These are phyloP conservation scores for Selenia dentaria DNA, from an alignment of 2,888 invertebrate species.

Conservation along the genomic window DNA sequence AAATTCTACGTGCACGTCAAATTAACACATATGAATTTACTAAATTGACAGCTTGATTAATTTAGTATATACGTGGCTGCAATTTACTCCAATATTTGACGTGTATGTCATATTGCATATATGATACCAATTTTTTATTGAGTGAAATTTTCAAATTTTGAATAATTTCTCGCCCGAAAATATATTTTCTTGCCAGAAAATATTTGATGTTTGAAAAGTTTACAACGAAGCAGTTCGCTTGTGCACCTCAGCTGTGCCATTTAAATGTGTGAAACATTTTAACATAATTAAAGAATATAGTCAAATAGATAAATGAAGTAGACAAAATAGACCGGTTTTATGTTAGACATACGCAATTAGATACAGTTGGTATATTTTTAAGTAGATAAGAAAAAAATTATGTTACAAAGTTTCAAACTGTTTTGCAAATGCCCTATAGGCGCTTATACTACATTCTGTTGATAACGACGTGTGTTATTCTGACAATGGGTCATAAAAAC, in stretches of 20 bases:
- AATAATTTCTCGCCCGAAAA: too few relatives aligned
- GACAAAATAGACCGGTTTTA: constrained; percentile 80
- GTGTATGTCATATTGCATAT: constrained; percentile 7
- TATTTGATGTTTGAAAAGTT: constrained; percentile 33
- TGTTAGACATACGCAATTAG: constrained; percentile 80
- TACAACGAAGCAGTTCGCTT: constrained; percentile 14
- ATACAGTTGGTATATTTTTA: constrained; percentile 74
- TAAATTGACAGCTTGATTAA: constrained; percentile 1
- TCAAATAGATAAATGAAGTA: constrained; percentile 75
- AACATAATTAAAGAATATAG: constrained; percentile 62
- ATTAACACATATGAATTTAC: background rate
- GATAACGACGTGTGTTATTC: too few relatives aligned
- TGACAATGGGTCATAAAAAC: too few relatives aligned
- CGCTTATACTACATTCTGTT: background rate
- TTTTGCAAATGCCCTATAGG: constrained; percentile 18
- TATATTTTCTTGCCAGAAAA: constrained; percentile 2
- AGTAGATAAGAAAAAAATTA: constrained; percentile 64
- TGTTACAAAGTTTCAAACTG: constrained; percentile 61
- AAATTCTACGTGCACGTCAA: background rate
- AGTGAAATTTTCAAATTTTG: constrained; percentile 9
- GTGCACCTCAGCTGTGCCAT: constrained; percentile 62
- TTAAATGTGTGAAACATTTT: constrained; percentile 51
- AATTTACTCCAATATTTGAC: constrained; percentile 1
- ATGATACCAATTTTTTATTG: constrained; percentile 1
- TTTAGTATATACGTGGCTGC: constrained; percentile 1